Conservation (phyloP, 1,140 invertebrate species). For the Neodiprion pinetum region DNA sequence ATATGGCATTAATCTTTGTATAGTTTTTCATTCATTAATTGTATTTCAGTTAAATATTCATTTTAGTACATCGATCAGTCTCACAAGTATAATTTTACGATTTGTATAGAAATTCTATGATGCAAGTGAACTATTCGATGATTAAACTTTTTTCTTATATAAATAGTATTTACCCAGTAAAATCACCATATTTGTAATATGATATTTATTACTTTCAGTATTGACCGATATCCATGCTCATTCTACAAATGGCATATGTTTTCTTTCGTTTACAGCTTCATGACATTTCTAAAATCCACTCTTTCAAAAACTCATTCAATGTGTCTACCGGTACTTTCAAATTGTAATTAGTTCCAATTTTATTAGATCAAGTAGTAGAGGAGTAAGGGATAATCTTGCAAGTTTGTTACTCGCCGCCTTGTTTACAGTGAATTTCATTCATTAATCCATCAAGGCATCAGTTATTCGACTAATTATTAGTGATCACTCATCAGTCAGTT, state of each 20-base stretch:
- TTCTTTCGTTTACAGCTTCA: background rate
- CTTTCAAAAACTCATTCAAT: background rate
- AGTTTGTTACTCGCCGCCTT: background rate
- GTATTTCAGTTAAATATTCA: slow-evolving; percentile 53
- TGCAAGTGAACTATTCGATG: background rate
- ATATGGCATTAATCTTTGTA: slow-evolving; percentile 17
- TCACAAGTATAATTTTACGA: slow-evolving; percentile 48
- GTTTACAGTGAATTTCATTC: background rate
- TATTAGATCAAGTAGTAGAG: background rate
- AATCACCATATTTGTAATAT: background rate
- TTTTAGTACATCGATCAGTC: slow-evolving; percentile 58
- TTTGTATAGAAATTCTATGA: too few species aligned
- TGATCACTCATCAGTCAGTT: background rate
- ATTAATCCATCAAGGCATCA: background rate
- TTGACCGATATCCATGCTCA: too few species aligned
- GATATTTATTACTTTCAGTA: background rate
- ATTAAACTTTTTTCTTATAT: background rate
- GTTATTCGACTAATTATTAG: background rate
- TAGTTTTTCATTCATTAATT: slow-evolving; percentile 38
- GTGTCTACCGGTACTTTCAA: background rate
- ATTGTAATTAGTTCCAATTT: background rate
- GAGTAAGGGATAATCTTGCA: background rate
- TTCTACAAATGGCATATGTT: too few species aligned
- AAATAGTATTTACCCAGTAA: background rate
- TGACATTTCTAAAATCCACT: background rate